Evolutionary conservation across 2,113 vertebrate species (phyloP).

Genomic region (Labeo catla): DNA sequence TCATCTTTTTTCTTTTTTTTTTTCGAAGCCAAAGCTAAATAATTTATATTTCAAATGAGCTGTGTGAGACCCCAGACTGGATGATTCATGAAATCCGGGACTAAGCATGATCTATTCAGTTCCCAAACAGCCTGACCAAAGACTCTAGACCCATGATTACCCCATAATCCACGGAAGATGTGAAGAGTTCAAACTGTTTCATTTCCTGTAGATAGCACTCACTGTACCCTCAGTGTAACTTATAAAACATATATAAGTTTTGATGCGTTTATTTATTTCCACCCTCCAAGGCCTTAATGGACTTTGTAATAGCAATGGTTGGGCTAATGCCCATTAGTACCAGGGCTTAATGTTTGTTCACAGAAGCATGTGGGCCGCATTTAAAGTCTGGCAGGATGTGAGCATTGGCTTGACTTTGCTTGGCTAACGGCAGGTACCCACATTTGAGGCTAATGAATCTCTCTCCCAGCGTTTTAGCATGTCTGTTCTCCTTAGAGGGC

Average conservation of each 20-base stretch:
- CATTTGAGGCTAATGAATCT: slow-evolving; percentile 45
- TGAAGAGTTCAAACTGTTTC: background rate
- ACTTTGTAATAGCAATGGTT: slow-evolving; percentile 46
- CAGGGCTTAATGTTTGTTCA: slow-evolving; percentile 47
- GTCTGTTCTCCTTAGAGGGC: slow-evolving; percentile 12
- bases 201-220: background rate
- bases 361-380: slow-evolving; percentile 47
- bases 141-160: background rate
- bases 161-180: background rate
- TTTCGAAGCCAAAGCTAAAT: slow-evolving; percentile 13
- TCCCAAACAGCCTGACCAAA: background rate
- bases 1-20: background rate
- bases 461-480: slow-evolving; percentile 10
- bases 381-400: slow-evolving; percentile 34
- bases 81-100: background rate
- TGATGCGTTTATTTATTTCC: slow-evolving; percentile 42
- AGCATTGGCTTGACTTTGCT: slow-evolving; percentile 36
- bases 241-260: slow-evolving; percentile 31
- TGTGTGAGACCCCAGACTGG: background rate
- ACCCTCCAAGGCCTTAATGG: slow-evolving; percentile 43
- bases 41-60: background rate
- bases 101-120: background rate
- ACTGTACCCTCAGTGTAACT: slow-evolving; percentile 8
- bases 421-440: slow-evolving; percentile 1
- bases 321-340: slow-evolving; percentile 48